Percentiles rank a stretch among this genome's conserved stretches.
phyloP scores from a whole-genome alignment of 2,888 invertebrate genomes.

The Fragum whitleyi region DNA sequence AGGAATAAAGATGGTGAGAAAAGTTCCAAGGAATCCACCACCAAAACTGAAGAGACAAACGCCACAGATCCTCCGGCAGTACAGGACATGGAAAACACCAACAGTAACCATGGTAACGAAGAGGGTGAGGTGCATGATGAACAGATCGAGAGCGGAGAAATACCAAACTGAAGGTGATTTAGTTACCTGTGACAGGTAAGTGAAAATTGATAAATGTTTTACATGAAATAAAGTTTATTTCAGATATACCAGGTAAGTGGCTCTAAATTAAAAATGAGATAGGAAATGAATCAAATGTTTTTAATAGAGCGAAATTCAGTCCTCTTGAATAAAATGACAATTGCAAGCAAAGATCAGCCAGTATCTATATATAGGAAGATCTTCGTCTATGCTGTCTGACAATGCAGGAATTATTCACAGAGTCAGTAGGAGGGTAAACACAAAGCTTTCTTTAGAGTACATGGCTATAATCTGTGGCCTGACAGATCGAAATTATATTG shows the following conservation, averaged over 20 bases:
- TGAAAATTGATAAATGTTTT: conserved; percentile 11
- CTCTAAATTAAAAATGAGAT: neutral
- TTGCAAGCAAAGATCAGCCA: too few relatives aligned
- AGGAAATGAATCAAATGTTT: too few relatives aligned
- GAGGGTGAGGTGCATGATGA: neutral
- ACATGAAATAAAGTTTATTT: conserved; percentile 37
- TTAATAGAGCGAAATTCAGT: too few relatives aligned
- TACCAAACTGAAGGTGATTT: conserved; percentile 62
- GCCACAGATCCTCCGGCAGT: neutral
- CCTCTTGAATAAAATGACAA: too few relatives aligned
- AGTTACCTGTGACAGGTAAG: conserved; percentile 53
- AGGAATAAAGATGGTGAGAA: conserved; percentile 9
- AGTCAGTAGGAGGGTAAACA: too few relatives aligned
- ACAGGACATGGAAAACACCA: neutral
- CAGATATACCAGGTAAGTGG: conserved; percentile 65
- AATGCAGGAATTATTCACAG: too few relatives aligned
- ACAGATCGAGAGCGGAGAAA: conserved; percentile 23
- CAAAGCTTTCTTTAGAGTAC: too few relatives aligned
- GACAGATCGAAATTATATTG: too few relatives aligned
- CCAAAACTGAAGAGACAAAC: neutral
- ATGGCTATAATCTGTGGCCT: too few relatives aligned
- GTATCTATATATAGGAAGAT: too few relatives aligned
- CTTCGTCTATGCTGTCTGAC: too few relatives aligned
- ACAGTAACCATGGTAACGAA: neutral
- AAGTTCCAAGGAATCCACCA: neutral